A percentile compares a stretch with the other conserved stretches of the same genome.
Conservation (phyloP, 2,797 vertebrate species). For the Centroberyx gerrardi region DNA sequence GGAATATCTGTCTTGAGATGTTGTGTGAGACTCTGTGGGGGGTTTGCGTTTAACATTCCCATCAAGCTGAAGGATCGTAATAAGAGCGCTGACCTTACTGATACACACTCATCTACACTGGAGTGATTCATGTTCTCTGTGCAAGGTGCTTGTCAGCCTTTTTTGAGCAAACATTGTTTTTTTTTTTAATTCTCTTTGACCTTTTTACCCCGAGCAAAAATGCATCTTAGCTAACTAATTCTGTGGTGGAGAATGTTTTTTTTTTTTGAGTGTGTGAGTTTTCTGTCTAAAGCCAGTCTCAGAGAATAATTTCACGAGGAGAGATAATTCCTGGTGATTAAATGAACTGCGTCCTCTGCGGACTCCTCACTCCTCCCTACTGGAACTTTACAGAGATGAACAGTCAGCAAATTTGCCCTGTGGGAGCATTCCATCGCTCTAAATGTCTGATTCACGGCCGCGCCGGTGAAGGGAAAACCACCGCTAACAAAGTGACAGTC, state of each 20-base stretch:
- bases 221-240: conserved; percentile 9
- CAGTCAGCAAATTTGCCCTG: conserved; percentile 43
- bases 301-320: conserved; percentile 17
- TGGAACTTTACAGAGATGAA: conserved; percentile 18
- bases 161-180: conserved; percentile 28
- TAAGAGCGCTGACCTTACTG: neutral
- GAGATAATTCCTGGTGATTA: conserved; percentile 32
- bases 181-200: conserved; percentile 45
- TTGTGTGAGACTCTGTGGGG: conserved; percentile 19
- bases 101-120: neutral
- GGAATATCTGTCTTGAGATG: neutral
- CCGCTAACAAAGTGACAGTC: conserved; percentile 45
- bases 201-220: conserved; percentile 38
- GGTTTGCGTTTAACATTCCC: conserved; percentile 27
- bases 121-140: conserved; percentile 61
- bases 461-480: conserved; percentile 32
- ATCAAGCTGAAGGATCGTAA: conserved; percentile 18
- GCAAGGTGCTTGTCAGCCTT: conserved; percentile 33
- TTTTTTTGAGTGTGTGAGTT: conserved; percentile 5
- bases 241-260: neutral
- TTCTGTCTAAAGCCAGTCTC: conserved; percentile 13
- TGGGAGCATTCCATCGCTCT: conserved; percentile 31
- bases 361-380: conserved; percentile 17
- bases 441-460: conserved; percentile 50
- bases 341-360: conserved; percentile 4